A percentile compares a stretch with the other conserved stretches of the same genome.
phyloP scores from a whole-genome alignment of 2,113 vertebrate genomes.

The Chascanopsetta lugubris region DNA sequence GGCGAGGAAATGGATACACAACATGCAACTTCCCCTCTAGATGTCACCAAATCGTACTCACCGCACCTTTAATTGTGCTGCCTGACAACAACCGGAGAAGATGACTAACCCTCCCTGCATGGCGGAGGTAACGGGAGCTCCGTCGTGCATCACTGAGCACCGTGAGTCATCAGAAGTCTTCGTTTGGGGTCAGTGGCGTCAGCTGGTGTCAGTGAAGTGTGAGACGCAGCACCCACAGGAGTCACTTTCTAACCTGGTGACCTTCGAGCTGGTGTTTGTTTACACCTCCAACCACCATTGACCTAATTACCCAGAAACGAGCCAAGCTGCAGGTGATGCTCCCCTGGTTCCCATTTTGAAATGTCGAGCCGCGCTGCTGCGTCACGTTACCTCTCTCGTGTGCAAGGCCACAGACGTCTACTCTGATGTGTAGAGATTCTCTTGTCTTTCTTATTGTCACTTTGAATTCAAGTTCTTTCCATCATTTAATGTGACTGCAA shows the following conservation, averaged over 20 bases:
- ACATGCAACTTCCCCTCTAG: no score
- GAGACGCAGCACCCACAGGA: slow-evolving; percentile 14
- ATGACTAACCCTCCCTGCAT: no score
- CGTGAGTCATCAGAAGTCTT: background rate
- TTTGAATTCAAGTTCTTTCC: background rate
- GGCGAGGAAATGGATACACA: no score
- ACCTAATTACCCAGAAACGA: slow-evolving; percentile 63
- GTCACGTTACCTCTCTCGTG: background rate
- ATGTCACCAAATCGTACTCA: no score
- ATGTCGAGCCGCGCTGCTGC: background rate
- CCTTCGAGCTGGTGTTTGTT: slow-evolving; percentile 46
- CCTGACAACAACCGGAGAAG: no score
- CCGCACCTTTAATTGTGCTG: no score
- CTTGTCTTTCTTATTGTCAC: no score
- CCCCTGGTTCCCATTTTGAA: slow-evolving; percentile 8
- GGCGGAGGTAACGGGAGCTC: background rate
- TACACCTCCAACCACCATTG: slow-evolving; percentile 58
- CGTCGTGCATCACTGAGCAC: background rate
- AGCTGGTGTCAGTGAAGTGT: slow-evolving; percentile 16
- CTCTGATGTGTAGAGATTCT: background rate
- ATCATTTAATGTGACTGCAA: background rate
- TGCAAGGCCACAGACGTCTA: background rate
- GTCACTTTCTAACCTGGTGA: slow-evolving; percentile 59
- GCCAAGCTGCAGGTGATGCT: slow-evolving; percentile 20
- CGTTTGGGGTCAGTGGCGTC: slow-evolving; percentile 9